Conservation (phyloP, 2,113 vertebrate genomes). For the Pipra filicauda region DNA sequence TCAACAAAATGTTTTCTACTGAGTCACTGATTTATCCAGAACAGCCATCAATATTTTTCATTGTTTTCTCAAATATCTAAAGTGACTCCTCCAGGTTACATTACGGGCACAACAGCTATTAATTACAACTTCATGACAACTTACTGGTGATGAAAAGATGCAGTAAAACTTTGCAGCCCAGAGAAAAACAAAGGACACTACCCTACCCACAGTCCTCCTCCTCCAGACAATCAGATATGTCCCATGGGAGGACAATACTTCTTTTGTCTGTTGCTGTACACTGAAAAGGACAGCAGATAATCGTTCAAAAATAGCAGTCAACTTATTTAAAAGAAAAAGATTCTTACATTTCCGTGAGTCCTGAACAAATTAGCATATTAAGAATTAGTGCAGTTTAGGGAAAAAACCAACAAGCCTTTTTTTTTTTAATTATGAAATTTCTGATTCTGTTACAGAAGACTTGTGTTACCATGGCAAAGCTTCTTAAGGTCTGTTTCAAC, state of each 20-base stretch:
- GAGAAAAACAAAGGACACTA: background rate
- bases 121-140: background rate
- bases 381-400: background rate
- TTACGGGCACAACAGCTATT: background rate
- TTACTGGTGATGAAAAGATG: background rate
- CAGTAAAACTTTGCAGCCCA: background rate
- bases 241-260: background rate
- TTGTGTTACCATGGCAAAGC: background rate
- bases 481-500: background rate
- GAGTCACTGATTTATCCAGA: background rate
- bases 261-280: background rate
- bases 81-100: background rate
- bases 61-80: background rate
- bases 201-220: background rate
- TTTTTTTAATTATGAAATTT: background rate
- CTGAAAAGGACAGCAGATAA: background rate
- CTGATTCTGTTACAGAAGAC: background rate
- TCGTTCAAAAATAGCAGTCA: background rate
- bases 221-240: background rate
- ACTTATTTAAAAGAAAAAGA: background rate
- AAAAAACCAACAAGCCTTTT: background rate
- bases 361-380: background rate
- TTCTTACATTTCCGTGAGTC: background rate
- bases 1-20: constrained; percentile 19
- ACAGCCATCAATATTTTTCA: background rate